phyloP scores from a whole-genome alignment of 2,797 vertebrate genomes.

The Clarias laeviceps region DNA sequence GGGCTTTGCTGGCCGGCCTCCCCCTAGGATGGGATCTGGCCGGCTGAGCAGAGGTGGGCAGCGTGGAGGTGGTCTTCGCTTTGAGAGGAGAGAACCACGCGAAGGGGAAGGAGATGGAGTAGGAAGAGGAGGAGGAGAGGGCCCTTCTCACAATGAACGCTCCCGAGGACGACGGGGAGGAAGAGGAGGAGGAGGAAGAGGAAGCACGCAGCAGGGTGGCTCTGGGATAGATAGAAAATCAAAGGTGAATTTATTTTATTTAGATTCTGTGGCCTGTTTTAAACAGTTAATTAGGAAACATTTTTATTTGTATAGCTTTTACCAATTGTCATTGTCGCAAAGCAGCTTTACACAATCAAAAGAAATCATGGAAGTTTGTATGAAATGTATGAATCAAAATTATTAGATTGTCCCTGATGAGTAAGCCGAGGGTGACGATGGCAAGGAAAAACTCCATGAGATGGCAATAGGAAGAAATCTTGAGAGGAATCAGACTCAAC shows the following conservation, averaged over 20 bases:
- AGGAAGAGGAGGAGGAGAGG: constrained; percentile 41
- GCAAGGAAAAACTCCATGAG: too few species aligned
- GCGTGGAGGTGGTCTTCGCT: constrained; percentile 56
- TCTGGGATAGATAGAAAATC: constrained; percentile 78
- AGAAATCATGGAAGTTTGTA: too few species aligned
- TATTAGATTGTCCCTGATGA: too few species aligned
- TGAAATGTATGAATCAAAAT: too few species aligned
- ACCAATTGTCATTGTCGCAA: too few species aligned
- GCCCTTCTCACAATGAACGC: constrained; percentile 48
- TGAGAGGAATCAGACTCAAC: too few species aligned
- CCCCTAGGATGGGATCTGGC: constrained; percentile 65
- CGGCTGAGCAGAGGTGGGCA: constrained; percentile 65
- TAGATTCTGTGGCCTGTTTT: background rate
- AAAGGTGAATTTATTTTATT: constrained; percentile 71
- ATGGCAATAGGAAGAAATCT: too few species aligned
- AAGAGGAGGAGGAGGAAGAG: constrained; percentile 42
- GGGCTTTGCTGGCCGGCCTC: constrained; percentile 34
- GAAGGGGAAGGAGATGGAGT: constrained; percentile 64
- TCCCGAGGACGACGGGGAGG: constrained; percentile 43
- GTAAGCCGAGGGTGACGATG: too few species aligned
- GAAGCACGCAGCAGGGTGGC: constrained; percentile 54
- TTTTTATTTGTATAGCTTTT: too few species aligned
- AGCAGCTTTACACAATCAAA: too few species aligned
- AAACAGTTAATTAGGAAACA: background rate
- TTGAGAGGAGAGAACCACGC: constrained; percentile 56